phyloP scores from a whole-genome alignment of 2,888 invertebrate species.

The Rhingia rostrata region DNA sequence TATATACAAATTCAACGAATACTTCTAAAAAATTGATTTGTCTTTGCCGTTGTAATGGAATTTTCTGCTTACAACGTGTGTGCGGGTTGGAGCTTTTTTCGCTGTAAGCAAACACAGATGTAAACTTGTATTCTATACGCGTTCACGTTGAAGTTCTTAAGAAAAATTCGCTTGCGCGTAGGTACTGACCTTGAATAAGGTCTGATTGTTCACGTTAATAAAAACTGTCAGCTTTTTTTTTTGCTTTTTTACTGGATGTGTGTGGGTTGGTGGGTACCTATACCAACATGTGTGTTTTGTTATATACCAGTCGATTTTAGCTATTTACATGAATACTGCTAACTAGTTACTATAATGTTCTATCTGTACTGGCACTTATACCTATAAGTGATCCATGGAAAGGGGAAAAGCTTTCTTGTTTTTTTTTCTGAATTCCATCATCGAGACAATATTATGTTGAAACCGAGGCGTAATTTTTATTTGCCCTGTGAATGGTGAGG shows the following conservation, averaged over 20 bases:
- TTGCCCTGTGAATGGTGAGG: conserved; percentile 10
- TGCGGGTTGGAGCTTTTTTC: conserved; percentile 55
- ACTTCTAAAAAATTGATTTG: conserved; percentile 39
- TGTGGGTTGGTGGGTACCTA: neutral
- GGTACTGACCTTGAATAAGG: conserved; percentile 70
- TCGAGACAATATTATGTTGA: conserved; percentile 11
- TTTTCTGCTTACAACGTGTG: conserved; percentile 67
- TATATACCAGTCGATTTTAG: conserved; percentile 1
- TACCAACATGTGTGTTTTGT: too few species aligned
- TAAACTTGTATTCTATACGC: conserved; percentile 21
- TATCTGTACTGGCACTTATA: conserved; percentile 12
- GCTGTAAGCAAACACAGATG: conserved; percentile 42
- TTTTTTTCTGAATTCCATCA: conserved; percentile 21
- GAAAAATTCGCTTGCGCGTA: conserved; percentile 51
- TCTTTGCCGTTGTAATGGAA: conserved; percentile 56
- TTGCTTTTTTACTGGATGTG: conserved; percentile 12
- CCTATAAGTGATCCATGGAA: conserved; percentile 35
- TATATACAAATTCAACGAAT: conserved; percentile 39
- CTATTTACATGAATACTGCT: conserved; percentile 21
- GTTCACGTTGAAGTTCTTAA: conserved; percentile 33
- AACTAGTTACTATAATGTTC: conserved; percentile 8
- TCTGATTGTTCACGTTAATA: conserved; percentile 56
- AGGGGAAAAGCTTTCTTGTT: conserved; percentile 49
- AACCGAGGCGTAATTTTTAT: conserved; percentile 13
- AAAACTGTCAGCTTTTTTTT: neutral